phyloP scores from a whole-genome alignment of 2,797 vertebrate genomes.

The Gymnothorax javanicus region DNA sequence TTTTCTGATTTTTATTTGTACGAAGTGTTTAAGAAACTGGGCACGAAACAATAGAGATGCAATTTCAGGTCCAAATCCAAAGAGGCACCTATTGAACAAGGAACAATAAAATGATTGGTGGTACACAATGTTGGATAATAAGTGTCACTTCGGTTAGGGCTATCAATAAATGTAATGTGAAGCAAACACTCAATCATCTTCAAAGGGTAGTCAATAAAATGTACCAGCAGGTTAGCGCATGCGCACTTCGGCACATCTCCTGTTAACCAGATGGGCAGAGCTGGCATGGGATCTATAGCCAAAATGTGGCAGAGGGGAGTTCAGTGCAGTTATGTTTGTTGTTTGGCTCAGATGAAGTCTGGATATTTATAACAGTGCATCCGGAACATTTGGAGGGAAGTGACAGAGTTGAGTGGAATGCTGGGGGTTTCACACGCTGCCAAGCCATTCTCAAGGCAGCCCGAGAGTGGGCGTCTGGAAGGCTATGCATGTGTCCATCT shows the following conservation, averaged over 20 bases:
- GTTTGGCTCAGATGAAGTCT: constrained; percentile 2
- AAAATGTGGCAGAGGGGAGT: constrained; percentile 4
- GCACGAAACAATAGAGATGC: background rate
- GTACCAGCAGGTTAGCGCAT: background rate
- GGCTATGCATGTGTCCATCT: constrained; percentile 47
- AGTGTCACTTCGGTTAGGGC: background rate
- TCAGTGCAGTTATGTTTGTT: background rate
- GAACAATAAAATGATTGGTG: background rate
- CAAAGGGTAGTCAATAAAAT: background rate
- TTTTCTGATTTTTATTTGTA: too few relatives aligned
- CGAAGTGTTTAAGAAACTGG: background rate
- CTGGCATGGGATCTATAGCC: background rate
- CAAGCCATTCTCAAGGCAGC: constrained; percentile 50
- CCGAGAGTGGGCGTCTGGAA: constrained; percentile 58
- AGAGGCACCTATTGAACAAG: background rate
- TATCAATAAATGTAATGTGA: background rate
- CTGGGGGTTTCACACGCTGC: constrained; percentile 58
- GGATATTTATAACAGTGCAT: constrained; percentile 33
- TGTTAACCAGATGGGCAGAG: constrained; percentile 9
- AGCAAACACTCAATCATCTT: background rate
- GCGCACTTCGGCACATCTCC: background rate
- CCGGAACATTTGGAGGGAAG: constrained; percentile 51
- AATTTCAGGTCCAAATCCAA: background rate
- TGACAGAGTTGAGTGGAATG: constrained; percentile 67
- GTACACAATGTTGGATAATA: background rate